Conservation (phyloP, 2,113 vertebrate genomes). For the Australoheros scitulus region DNA sequence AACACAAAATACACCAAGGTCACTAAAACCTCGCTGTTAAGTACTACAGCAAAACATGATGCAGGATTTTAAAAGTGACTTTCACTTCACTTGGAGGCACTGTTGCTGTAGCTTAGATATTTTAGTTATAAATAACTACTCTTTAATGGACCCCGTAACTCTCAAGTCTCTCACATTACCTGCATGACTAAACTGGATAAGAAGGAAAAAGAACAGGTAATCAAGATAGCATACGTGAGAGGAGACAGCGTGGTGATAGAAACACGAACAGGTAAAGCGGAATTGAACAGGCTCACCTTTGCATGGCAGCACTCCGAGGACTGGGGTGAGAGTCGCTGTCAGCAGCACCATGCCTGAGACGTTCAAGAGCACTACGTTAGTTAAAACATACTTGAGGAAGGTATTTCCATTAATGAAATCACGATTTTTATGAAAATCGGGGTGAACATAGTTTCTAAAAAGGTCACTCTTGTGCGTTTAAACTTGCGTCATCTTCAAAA, state of each 20-base stretch:
- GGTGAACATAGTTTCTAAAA: fast-evolving
- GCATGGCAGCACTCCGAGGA: neutral
- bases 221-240: neutral
- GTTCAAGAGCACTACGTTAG: neutral
- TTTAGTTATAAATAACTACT: neutral
- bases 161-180: neutral
- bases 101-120: neutral
- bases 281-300: conserved; percentile 29
- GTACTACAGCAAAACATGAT: neutral
- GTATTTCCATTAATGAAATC: neutral
- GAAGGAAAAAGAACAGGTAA: neutral
- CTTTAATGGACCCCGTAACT: neutral
- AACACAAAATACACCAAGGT: neutral
- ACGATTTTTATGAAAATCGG: fast-evolving
- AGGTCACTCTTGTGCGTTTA: no score
- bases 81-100: neutral
- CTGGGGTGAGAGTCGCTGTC: neutral
- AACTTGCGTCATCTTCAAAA: fast-evolving
- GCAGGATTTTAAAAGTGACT: neutral
- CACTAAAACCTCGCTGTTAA: neutral
- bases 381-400: neutral
- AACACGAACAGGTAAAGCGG: neutral
- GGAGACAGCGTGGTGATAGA: neutral
- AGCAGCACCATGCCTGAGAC: conserved; percentile 7
- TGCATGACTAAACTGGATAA: neutral